Evolutionary conservation across 2,113 vertebrate genomes (phyloP), one percentile per base, ranked within the genome.

Genomic region (Atractosteus spatula): DNA sequence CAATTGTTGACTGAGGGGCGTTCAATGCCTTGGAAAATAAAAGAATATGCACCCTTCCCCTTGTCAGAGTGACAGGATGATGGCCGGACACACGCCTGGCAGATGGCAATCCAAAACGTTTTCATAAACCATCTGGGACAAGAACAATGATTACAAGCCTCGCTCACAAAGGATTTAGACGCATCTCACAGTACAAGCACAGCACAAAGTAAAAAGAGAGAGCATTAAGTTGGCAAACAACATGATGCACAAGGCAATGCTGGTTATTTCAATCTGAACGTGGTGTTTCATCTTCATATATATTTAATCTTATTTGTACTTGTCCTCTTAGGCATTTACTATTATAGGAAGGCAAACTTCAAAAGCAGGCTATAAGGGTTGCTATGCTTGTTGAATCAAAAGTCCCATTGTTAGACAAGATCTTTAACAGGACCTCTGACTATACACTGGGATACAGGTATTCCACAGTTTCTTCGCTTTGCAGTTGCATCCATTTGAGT

Each of bases 41-140:
- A 44, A 44, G 41, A 66, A 66, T 41, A 41, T 8, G 51, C 62
- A 8, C 54, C 62, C 63, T 82, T 47, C 45, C 41, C 61, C 77
- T 84, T 90, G 87, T 89, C 84, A 83, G 82, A 93, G 87, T 84
- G 89, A 91, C 83, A 87, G 85, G 87, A 86, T 76, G 92, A 83
- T 75, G 82, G 90, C 91, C 87, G 89, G 91, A 91, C 92, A 91
- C 91, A 91, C 78, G 91, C 91, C 90, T 89, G 92, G 86, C 93
- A 95, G 93, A 95, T 93, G 94, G 92, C 86, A 85, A 91, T 89
- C 90, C 90, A 91, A 89, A 93, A 81, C 84, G 87, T 87, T 91
- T 89, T 87, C 90, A 82, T 86, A 88, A 90, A 85, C 90, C 93
- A 93, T 93, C 92, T 95, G 93, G 88, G 88, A 89, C 85, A 87